These are phyloP conservation scores for Lepidotrigona ventralis DNA, from an alignment of 1,140 invertebrate species.

Conservation along the genomic window DNA sequence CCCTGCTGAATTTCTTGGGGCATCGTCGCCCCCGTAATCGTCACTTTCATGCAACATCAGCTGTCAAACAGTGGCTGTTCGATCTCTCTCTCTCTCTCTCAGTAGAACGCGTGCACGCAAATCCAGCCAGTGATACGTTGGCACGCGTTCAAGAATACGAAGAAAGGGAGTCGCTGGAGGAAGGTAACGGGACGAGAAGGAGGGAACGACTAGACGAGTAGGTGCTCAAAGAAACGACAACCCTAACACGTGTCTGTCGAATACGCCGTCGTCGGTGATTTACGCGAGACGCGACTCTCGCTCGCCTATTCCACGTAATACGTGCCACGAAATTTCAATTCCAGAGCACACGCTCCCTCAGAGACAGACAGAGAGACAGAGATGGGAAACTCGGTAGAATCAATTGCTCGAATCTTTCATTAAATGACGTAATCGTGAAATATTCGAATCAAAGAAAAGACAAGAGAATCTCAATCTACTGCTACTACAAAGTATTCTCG, in stretches of 20 bases:
- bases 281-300: slow-evolving; percentile 32
- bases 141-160: slow-evolving; percentile 35
- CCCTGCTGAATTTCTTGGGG: background rate
- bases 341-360: background rate
- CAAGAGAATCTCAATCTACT: too few species aligned
- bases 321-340: background rate
- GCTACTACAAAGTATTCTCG: too few species aligned
- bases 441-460: too few species aligned
- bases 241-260: slow-evolving; percentile 56
- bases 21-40: background rate
- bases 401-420: background rate
- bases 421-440: too few species aligned
- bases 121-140: background rate
- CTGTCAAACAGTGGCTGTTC: background rate
- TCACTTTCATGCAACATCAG: background rate
- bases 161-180: background rate
- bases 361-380: too few species aligned
- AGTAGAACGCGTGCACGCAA: slow-evolving; percentile 1
- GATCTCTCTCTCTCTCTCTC: background rate
- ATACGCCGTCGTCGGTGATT: slow-evolving; percentile 55
- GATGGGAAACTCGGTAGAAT: background rate
- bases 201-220: slow-evolving; percentile 20
- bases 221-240: slow-evolving; percentile 48
- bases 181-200: too few species aligned
- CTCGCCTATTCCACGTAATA: background rate